Evolutionary conservation across 2,797 vertebrate genomes (phyloP).

Genomic region (Acrossocheilus wenchowensis): DNA sequence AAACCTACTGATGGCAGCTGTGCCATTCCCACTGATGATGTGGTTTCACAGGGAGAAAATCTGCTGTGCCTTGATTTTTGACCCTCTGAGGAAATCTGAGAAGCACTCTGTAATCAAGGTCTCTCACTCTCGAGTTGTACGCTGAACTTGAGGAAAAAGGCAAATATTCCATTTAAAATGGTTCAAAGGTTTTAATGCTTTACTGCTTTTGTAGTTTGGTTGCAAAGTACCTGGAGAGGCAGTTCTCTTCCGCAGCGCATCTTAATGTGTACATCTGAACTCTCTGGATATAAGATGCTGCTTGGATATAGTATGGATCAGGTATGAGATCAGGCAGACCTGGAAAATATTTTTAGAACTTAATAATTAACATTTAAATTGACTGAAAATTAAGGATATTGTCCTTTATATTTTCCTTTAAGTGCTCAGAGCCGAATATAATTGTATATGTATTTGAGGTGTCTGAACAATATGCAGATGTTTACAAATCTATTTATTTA

Average conservation of each 20-base stretch:
- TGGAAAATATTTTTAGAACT: constrained; percentile 52
- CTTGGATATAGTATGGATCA: constrained; percentile 83
- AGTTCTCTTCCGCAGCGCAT: constrained; percentile 86
- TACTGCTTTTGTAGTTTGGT: neutral
- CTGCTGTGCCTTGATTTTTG: constrained; percentile 85
- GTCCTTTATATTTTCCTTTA: neutral
- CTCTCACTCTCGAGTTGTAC: constrained; percentile 72
- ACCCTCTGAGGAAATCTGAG: constrained; percentile 86
- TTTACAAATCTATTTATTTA: neutral
- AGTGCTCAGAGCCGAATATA: neutral
- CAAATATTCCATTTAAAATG: neutral
- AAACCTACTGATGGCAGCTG: constrained; percentile 85
- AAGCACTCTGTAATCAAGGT: constrained; percentile 80
- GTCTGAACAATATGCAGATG: neutral
- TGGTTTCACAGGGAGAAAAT: constrained; percentile 84
- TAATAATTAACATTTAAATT: neutral
- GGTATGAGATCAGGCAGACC: constrained; percentile 84
- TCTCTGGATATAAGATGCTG: constrained; percentile 81
- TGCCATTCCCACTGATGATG: constrained; percentile 88
- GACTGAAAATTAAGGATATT: neutral
- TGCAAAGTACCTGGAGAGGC: constrained; percentile 78
- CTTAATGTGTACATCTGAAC: constrained; percentile 83
- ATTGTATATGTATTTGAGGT: neutral
- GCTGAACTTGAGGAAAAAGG: constrained; percentile 74
- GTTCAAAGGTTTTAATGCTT: neutral